Evolutionary conservation across 2,888 invertebrate species (phyloP).

Genomic region (Resseliella maxima): DNA sequence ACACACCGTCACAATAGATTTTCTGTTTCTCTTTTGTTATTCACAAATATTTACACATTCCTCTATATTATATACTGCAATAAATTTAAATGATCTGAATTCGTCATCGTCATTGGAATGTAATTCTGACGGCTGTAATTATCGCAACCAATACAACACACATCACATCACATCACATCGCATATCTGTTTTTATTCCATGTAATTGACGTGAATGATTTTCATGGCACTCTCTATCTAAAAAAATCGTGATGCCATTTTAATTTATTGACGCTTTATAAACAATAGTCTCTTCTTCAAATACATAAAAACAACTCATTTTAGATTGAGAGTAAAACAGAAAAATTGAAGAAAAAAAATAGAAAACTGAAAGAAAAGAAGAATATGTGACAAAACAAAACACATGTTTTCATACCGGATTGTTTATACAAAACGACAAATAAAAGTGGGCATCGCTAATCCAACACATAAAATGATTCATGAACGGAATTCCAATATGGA

Average conservation of each 20-base stretch:
- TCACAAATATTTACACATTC: neutral
- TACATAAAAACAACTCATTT: neutral
- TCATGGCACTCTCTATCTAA: neutral
- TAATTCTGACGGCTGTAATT: neutral
- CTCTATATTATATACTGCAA: neutral
- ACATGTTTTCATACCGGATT: neutral
- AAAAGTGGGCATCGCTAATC: neutral
- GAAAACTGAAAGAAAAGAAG: too few relatives aligned
- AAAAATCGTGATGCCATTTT: neutral
- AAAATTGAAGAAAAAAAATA: too few relatives aligned
- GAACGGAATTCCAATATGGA: neutral
- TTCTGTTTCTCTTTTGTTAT: too few relatives aligned
- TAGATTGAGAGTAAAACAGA: too few relatives aligned
- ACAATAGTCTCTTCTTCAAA: neutral
- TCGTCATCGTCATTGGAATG: neutral
- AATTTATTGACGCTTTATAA: constrained; percentile 8
- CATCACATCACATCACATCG: neutral
- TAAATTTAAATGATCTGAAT: constrained; percentile 25
- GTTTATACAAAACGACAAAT: neutral
- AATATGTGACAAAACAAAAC: neutral
- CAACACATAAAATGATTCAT: neutral
- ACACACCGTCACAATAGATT: too few relatives aligned
- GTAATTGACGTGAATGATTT: neutral
- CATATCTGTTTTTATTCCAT: neutral
- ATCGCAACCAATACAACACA: neutral